A percentile compares a stretch with the other conserved stretches of the same genome.
These are phyloP conservation scores for Oncorhynchus nerka DNA, from an alignment of 2,113 vertebrate species.

Conservation along the genomic window DNA sequence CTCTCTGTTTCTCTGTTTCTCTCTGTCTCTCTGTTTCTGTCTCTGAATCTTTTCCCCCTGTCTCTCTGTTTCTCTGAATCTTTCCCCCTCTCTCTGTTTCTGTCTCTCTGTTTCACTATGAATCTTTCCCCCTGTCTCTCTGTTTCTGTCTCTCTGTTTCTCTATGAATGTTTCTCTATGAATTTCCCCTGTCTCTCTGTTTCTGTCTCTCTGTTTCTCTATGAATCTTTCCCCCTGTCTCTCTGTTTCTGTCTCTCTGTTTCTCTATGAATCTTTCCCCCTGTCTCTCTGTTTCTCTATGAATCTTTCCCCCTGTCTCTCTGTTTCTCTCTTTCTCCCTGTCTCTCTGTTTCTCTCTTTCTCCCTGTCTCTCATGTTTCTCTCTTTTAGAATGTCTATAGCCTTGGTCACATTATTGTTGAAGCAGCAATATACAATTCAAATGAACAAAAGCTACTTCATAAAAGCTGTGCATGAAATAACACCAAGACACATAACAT, in stretches of 20 bases:
- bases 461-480: constrained; percentile 21
- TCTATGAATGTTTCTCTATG: no score
- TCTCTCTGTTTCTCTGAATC: not conserved
- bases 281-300: no score
- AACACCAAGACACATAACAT: constrained; percentile 14
- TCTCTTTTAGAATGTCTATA: constrained; percentile 1
- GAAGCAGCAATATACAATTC: constrained; percentile 44
- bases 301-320: no score
- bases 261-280: no score
- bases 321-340: no score
- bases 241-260: no score
- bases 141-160: not conserved
- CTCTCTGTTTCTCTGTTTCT: no score
- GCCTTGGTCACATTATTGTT: constrained; percentile 35
- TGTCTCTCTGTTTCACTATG: no score
- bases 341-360: rapidly evolving
- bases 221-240: no score
- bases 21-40: not conserved
- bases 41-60: not conserved
- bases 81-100: constrained; percentile 19
- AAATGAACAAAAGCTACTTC: constrained; percentile 8
- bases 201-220: no score
- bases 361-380: not conserved
- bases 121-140: no score
- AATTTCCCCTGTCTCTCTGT: no score